Evolutionary conservation across 64 coral and sea anemone genomes (phyloP).

Genomic region (Actinia equina): DNA sequence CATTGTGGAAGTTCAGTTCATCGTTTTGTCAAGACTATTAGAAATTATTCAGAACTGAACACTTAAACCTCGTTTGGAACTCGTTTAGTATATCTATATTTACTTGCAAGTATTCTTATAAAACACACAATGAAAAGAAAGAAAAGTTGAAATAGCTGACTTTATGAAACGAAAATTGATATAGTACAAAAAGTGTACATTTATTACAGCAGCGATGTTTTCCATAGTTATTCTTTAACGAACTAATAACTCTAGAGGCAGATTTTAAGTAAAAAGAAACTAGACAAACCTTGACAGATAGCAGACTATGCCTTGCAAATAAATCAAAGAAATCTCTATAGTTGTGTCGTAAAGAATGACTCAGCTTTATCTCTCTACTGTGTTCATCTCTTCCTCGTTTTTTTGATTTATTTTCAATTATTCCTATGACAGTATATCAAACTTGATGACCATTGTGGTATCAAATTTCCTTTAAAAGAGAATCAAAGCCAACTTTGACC

Average conservation of each 20-base stretch:
- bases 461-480: slow-evolving; percentile 8
- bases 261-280: not conserved
- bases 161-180: not conserved
- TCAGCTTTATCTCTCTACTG: not conserved
- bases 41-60: not conserved
- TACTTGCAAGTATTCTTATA: too few relatives aligned
- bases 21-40: not conserved
- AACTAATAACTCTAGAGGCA: not conserved
- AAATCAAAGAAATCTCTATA: not conserved
- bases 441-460: not conserved
- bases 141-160: too few relatives aligned
- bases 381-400: not conserved
- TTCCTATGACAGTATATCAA: slow-evolving; percentile 5
- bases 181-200: too few relatives aligned
- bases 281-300: not conserved
- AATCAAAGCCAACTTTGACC: not conserved
- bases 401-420: slow-evolving; percentile 19
- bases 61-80: too few relatives aligned
- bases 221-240: not conserved
- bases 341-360: not conserved
- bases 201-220: not conserved
- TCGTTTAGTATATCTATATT: too few relatives aligned
- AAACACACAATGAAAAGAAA: too few relatives aligned
- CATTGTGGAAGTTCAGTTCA: too few relatives aligned
- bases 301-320: not conserved